Evolutionary conservation across 2,888 invertebrate species (phyloP).

Genomic region (Trichogramma dendrolimi): DNA sequence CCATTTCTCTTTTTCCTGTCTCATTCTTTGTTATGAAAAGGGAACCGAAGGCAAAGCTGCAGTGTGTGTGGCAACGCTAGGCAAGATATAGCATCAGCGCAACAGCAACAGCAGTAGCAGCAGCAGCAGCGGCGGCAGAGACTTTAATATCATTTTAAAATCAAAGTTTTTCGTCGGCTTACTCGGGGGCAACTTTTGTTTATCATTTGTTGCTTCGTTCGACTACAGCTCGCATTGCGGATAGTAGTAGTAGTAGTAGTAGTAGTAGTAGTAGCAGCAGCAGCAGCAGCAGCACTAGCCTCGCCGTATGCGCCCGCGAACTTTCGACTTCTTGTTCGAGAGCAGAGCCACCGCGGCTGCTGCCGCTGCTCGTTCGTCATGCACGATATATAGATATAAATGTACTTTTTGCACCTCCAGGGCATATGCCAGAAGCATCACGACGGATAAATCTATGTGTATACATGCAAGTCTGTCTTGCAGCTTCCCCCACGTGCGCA

Average conservation of each 20-base stretch:
- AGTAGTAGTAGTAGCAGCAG: too few species aligned
- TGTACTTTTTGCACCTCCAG: constrained; percentile 7
- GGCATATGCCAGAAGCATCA: constrained; percentile 8
- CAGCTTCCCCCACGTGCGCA: too few species aligned
- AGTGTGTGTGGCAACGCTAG: background rate
- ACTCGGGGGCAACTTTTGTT: constrained; percentile 41
- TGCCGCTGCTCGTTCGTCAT: background rate
- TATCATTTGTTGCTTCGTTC: constrained; percentile 40
- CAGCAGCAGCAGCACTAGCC: background rate
- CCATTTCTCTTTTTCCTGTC: constrained; percentile 6
- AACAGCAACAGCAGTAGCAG: too few species aligned
- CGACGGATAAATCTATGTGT: background rate
- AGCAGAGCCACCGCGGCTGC: background rate
- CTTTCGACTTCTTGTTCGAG: background rate
- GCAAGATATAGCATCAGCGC: constrained; percentile 14
- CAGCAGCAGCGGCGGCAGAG: constrained; percentile 13
- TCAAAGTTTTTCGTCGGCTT: constrained; percentile 40
- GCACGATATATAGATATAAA: background rate
- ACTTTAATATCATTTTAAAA: constrained; percentile 48
- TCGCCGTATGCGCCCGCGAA: background rate
- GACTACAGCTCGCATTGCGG: background rate
- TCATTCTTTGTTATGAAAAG: background rate
- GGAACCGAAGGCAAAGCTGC: background rate
- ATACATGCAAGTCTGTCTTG: too few species aligned
- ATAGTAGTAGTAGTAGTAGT: background rate